Evolutionary conservation across 2,113 vertebrate species (phyloP).

Genomic region (Ascaphus truei): DNA sequence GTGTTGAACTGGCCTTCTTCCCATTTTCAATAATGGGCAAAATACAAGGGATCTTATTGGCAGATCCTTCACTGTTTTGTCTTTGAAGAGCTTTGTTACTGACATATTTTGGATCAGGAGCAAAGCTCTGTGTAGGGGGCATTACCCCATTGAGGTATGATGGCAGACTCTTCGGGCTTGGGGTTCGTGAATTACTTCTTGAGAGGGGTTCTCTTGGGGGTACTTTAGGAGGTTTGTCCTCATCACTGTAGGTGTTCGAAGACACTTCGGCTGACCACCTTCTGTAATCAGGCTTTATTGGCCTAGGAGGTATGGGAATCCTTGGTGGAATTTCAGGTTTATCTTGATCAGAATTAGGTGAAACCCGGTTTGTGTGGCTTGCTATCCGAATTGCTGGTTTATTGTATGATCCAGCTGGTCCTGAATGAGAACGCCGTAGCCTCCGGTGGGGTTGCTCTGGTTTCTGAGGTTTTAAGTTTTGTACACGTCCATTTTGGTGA

Average conservation of each 20-base stretch:
- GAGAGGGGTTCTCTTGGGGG: constrained; percentile 87
- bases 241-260: constrained; percentile 81
- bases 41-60: constrained; percentile 75
- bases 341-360: constrained; percentile 65
- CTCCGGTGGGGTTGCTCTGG: constrained; percentile 73
- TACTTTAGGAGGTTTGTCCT: constrained; percentile 87
- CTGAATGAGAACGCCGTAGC: constrained; percentile 84
- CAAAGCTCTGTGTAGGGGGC: constrained; percentile 96
- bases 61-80: constrained; percentile 86
- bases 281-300: constrained; percentile 75
- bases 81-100: constrained; percentile 82
- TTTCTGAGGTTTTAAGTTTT: constrained; percentile 44
- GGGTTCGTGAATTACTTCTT: constrained; percentile 75
- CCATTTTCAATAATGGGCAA: constrained; percentile 90
- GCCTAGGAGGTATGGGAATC: constrained; percentile 86
- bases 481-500: constrained; percentile 33
- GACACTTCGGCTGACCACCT: constrained; percentile 95
- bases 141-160: constrained; percentile 90
- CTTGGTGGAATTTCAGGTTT: constrained; percentile 86
- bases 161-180: constrained; percentile 89
- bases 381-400: constrained; percentile 72
- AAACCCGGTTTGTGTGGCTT: constrained; percentile 54
- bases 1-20: constrained; percentile 83
- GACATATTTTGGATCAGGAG: constrained; percentile 91
- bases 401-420: constrained; percentile 87